Evolutionary conservation across 2,888 invertebrate species (phyloP).

Genomic region (Pollenia amentaria): DNA sequence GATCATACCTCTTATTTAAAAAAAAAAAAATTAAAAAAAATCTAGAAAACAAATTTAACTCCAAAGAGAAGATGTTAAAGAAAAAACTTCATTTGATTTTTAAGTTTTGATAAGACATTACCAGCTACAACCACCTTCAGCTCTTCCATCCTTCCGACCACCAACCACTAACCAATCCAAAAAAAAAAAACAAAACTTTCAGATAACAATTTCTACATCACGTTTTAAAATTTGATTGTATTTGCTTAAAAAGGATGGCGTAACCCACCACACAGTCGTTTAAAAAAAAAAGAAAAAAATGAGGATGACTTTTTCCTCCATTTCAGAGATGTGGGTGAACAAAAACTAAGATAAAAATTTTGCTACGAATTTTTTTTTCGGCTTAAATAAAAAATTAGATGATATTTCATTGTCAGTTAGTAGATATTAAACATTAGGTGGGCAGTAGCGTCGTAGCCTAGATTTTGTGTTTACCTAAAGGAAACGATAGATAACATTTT

Average conservation of each 20-base stretch:
- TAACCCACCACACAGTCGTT: conserved; percentile 2
- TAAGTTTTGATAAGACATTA: conserved; percentile 62
- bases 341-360: conserved; percentile 36
- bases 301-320: conserved; percentile 42
- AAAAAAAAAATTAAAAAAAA: conserved; percentile 9
- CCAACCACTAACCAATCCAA: not conserved
- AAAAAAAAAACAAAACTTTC: conserved; percentile 49
- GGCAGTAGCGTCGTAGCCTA: conserved; percentile 54
- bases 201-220: conserved; percentile 70
- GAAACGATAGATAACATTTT: not conserved
- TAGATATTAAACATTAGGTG: conserved; percentile 37
- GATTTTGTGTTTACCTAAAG: conserved; percentile 25
- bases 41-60: conserved; percentile 37
- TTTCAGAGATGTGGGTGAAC: conserved; percentile 62
- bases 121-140: not conserved
- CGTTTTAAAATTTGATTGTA: conserved; percentile 57
- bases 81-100: conserved; percentile 70
- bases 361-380: conserved; percentile 18
- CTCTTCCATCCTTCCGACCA: not conserved
- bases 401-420: conserved; percentile 58
- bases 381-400: conserved; percentile 11
- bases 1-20: conserved; percentile 45
- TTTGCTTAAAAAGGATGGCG: conserved; percentile 24
- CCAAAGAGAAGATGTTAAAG: conserved; percentile 43
- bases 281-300: not conserved